Conservation (phyloP, 2,888 invertebrate species). For the Phania funesta region DNA sequence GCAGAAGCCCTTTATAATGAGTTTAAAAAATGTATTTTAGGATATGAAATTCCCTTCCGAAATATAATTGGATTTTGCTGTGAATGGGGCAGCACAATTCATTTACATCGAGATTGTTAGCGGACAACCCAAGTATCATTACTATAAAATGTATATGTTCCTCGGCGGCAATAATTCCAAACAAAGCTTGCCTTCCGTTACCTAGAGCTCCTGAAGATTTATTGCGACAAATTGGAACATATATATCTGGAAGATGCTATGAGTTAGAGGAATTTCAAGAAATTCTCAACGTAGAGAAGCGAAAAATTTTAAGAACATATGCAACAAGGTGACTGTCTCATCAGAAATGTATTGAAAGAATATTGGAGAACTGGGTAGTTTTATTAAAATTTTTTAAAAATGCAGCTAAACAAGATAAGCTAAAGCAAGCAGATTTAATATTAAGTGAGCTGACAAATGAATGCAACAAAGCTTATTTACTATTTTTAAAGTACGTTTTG, state of each 20-base stretch:
- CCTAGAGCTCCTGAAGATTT: slow-evolving; percentile 23
- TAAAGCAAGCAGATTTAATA: neutral
- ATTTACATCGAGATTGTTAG: neutral
- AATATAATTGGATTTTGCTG: neutral
- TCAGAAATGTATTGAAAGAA: neutral
- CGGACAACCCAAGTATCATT: neutral
- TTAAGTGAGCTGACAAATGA: slow-evolving; percentile 6
- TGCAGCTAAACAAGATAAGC: neutral
- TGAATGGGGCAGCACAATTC: neutral
- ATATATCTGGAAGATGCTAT: slow-evolving; percentile 4
- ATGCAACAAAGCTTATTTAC: slow-evolving; percentile 2
- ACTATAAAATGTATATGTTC: slow-evolving; percentile 4
- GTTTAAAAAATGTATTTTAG: neutral
- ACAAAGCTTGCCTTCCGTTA: slow-evolving; percentile 3
- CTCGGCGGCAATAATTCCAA: slow-evolving; percentile 8
- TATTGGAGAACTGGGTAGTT: slow-evolving; percentile 8
- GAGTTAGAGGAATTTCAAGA: neutral
- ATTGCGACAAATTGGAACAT: slow-evolving; percentile 25
- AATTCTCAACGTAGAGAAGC: too few relatives aligned
- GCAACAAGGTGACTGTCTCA: neutral
- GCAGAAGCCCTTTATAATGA: neutral
- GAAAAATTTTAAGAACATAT: neutral
- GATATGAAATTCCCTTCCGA: neutral
- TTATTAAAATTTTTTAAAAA: slow-evolving; percentile 4
- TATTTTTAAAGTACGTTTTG: slow-evolving; percentile 5